phyloP scores from a whole-genome alignment of 2,797 vertebrate species.

The Xiphophorus birchmanni region DNA sequence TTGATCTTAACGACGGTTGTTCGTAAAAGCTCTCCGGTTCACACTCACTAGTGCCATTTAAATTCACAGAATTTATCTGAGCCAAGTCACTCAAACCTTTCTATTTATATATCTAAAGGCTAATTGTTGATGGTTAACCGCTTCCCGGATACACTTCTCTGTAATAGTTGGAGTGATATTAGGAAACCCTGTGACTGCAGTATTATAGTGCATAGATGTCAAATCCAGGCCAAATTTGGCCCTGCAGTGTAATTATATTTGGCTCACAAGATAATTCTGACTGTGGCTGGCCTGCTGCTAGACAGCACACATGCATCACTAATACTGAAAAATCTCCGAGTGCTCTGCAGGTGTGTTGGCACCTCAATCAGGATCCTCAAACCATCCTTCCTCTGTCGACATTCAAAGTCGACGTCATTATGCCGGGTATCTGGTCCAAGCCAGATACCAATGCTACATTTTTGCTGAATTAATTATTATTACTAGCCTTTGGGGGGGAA shows the following conservation, averaged over 20 bases:
- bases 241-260: neutral
- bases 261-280: neutral
- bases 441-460: neutral
- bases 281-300: neutral
- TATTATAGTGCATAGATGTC: neutral
- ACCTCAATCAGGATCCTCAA: neutral
- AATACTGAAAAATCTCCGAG: neutral
- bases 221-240: neutral
- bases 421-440: neutral
- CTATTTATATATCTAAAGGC: neutral
- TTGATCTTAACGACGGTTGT: conserved; percentile 64
- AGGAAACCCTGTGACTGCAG: neutral
- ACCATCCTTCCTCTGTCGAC: neutral
- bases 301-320: neutral
- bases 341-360: neutral
- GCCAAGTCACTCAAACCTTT: conserved; percentile 49
- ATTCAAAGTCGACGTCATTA: neutral
- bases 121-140: neutral
- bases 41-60: conserved; percentile 43
- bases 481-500: no score
- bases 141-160: neutral
- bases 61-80: conserved; percentile 41
- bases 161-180: neutral
- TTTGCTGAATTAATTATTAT: no score
- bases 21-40: conserved; percentile 33